These are phyloP conservation scores for Portunus trituberculatus DNA, from an alignment of 1,140 invertebrate genomes.

Conservation along the genomic window DNA sequence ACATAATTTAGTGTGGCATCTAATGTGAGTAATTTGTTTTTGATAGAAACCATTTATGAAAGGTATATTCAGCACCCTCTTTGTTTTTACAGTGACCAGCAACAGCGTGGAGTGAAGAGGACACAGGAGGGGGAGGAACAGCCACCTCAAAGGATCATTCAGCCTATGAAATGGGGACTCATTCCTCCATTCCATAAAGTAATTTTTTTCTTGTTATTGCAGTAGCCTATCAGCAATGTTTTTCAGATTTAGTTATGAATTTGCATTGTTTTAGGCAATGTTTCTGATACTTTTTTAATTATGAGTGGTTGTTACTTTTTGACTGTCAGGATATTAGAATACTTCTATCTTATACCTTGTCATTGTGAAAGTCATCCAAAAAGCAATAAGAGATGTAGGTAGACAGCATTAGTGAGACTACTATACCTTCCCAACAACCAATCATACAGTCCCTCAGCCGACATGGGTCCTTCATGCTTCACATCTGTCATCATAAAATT, in stretches of 20 bases:
- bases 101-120: slow-evolving; percentile 76
- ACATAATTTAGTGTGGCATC: too few relatives aligned
- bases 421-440: too few relatives aligned
- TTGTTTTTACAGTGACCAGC: slow-evolving; percentile 51
- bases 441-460: too few relatives aligned
- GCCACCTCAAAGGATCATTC: slow-evolving; percentile 81
- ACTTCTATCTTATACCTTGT: too few relatives aligned
- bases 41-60: not conserved
- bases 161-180: slow-evolving; percentile 92
- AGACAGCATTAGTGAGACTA: not conserved
- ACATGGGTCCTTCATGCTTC: too few relatives aligned
- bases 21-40: not conserved
- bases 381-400: too few relatives aligned
- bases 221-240: not conserved
- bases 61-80: not conserved
- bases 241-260: not conserved
- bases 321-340: too few relatives aligned
- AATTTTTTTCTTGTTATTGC: slow-evolving; percentile 45
- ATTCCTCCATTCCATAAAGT: slow-evolving; percentile 91
- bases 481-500: too few relatives aligned
- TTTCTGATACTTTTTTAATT: too few relatives aligned
- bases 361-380: too few relatives aligned
- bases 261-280: too few relatives aligned
- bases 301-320: too few relatives aligned
- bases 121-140: slow-evolving; percentile 77